Percentiles rank a stretch among this genome's conserved stretches.
These are phyloP conservation scores for Cryptomyrus ogoouensis DNA, from an alignment of 2,113 vertebrate species.

Conservation along the genomic window DNA sequence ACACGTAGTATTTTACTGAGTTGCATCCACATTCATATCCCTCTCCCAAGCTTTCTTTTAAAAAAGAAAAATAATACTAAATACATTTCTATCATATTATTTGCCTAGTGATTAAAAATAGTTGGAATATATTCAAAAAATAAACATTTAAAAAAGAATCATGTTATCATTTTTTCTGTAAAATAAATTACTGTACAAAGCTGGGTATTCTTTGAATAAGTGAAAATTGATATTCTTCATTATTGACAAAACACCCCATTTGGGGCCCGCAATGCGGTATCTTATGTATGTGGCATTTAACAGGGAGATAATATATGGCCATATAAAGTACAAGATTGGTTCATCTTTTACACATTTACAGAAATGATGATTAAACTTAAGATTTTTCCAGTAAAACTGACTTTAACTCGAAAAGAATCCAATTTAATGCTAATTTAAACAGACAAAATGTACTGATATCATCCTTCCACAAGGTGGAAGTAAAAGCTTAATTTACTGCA, in stretches of 20 bases:
- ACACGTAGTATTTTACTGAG: slow-evolving; percentile 50
- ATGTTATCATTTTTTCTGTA: slow-evolving; percentile 48
- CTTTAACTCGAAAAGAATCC: neutral
- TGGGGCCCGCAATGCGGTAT: neutral
- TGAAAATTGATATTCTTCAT: neutral
- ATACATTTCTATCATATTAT: slow-evolving; percentile 72
- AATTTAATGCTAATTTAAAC: neutral
- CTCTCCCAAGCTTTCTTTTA: slow-evolving; percentile 40
- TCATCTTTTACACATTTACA: neutral
- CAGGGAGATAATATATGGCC: neutral
- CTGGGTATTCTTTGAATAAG: neutral
- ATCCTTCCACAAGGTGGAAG: slow-evolving; percentile 54
- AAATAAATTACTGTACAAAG: neutral
- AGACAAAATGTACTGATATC: neutral
- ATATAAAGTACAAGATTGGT: neutral
- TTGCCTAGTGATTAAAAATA: slow-evolving; percentile 60
- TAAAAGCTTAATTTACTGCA: slow-evolving; percentile 30
- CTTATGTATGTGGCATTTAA: neutral
- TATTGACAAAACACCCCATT: neutral
- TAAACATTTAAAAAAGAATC: slow-evolving; percentile 60
- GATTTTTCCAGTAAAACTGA: neutral
- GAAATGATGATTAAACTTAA: neutral
- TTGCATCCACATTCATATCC: slow-evolving; percentile 57
- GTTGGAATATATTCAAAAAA: slow-evolving; percentile 67
- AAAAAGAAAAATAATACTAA: slow-evolving; percentile 58